Evolutionary conservation across 2,113 vertebrate genomes (phyloP).

Genomic region (Dipodomys merriami): DNA sequence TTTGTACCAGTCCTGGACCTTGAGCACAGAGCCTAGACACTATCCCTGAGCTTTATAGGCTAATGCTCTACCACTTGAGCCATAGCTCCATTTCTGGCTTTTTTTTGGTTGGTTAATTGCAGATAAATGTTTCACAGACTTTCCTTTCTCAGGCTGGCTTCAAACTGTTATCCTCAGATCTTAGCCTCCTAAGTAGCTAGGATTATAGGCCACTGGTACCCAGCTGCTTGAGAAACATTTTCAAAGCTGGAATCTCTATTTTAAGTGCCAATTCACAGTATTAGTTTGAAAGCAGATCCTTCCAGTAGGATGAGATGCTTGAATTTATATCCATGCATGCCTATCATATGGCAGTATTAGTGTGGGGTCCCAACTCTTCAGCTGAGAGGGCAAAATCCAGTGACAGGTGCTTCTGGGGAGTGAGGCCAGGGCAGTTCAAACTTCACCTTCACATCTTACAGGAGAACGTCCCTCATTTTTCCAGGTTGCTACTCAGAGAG

Average conservation of each 20-base stretch:
- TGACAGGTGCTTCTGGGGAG: not conserved
- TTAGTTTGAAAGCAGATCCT: constrained; percentile 5
- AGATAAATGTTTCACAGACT: too few species aligned
- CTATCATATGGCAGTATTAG: not conserved
- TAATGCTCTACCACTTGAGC: too few species aligned
- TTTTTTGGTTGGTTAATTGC: too few species aligned
- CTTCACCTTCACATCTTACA: not conserved
- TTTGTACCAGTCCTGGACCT: too few species aligned
- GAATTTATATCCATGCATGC: not conserved
- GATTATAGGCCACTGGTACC: too few species aligned
- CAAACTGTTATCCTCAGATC: too few species aligned
- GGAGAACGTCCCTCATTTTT: not conserved
- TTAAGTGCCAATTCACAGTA: not conserved
- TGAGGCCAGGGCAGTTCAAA: not conserved
- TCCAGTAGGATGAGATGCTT: not conserved
- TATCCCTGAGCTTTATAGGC: too few species aligned
- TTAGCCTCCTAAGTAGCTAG: too few species aligned
- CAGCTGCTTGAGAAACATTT: constrained; percentile 46
- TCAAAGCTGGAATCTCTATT: constrained; percentile 49
- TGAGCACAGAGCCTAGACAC: too few species aligned
- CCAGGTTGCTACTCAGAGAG: not conserved
- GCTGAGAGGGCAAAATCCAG: not conserved
- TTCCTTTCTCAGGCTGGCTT: too few species aligned
- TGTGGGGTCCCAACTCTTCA: not conserved
- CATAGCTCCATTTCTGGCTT: too few species aligned